Evolutionary conservation across 2,113 vertebrate species (phyloP).

Genomic region (Panurus biarmicus): DNA sequence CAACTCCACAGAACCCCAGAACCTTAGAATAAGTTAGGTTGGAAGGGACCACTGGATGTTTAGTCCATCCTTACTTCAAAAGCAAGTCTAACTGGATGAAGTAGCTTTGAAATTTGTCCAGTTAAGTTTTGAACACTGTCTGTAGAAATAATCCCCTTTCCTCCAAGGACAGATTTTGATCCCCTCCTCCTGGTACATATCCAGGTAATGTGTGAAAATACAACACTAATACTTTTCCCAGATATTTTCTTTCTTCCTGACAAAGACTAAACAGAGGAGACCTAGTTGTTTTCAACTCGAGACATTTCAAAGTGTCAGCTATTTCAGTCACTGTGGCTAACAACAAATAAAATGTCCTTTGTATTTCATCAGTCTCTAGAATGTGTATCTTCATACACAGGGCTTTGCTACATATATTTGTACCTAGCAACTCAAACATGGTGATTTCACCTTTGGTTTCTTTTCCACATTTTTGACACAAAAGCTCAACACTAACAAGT

Average conservation of each 20-base stretch:
- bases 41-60: not conserved
- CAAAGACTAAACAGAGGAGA: not conserved
- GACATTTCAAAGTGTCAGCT: not conserved
- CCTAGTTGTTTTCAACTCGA: not conserved
- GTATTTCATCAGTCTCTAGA: not conserved
- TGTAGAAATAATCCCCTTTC: not conserved
- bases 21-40: not conserved
- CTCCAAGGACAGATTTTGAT: not conserved
- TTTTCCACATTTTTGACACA: not conserved
- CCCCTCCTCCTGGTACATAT: not conserved
- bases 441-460: not conserved
- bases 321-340: not conserved
- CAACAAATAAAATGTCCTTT: not conserved
- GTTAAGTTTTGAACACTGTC: not conserved
- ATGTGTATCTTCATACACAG: rapidly evolving
- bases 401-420: no score
- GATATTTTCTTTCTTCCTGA: not conserved
- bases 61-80: not conserved
- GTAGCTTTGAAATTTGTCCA: not conserved
- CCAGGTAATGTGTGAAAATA: not conserved
- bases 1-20: not conserved
- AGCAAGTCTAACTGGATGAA: not conserved
- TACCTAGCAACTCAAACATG: not conserved
- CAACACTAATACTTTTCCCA: not conserved
- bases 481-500: not conserved